These are phyloP conservation scores for Chloebia gouldiae DNA, from an alignment of 2,113 vertebrate genomes.

Conservation along the genomic window DNA sequence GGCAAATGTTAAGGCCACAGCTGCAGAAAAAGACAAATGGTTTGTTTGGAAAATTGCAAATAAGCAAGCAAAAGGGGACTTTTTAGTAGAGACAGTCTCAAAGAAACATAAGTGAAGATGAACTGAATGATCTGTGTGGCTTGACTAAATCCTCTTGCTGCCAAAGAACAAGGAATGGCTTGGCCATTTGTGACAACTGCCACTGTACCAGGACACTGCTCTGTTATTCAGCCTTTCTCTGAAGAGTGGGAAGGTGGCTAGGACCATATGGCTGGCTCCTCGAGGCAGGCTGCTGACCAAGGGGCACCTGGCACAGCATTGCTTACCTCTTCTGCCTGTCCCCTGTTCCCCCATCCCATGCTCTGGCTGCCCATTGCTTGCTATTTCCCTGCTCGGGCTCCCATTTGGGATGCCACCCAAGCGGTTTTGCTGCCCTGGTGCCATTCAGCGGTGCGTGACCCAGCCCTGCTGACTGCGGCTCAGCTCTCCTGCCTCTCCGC, in stretches of 20 bases:
- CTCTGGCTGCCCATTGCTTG: background rate
- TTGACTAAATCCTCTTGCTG: background rate
- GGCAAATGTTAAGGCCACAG: background rate
- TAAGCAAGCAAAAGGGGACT: background rate
- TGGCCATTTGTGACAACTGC: background rate
- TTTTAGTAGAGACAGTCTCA: background rate
- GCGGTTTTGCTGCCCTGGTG: background rate
- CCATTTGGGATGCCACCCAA: background rate
- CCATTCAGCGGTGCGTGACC: rapidly evolving
- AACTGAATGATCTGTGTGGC: background rate
- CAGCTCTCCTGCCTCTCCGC: background rate
- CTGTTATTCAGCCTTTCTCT: background rate
- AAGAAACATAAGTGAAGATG: background rate
- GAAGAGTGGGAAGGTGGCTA: background rate
- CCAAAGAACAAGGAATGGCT: background rate
- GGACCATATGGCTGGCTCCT: background rate
- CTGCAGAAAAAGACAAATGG: background rate
- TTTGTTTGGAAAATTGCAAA: background rate
- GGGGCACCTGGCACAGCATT: background rate
- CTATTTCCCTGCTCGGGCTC: background rate
- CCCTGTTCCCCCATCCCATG: background rate
- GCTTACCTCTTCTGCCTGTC: background rate
- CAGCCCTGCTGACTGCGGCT: background rate
- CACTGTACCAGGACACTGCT: background rate
- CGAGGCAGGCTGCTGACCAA: background rate